These are phyloP conservation scores for Danio rerio DNA, from an alignment of 2,113 vertebrate genomes.

Conservation along the genomic window DNA sequence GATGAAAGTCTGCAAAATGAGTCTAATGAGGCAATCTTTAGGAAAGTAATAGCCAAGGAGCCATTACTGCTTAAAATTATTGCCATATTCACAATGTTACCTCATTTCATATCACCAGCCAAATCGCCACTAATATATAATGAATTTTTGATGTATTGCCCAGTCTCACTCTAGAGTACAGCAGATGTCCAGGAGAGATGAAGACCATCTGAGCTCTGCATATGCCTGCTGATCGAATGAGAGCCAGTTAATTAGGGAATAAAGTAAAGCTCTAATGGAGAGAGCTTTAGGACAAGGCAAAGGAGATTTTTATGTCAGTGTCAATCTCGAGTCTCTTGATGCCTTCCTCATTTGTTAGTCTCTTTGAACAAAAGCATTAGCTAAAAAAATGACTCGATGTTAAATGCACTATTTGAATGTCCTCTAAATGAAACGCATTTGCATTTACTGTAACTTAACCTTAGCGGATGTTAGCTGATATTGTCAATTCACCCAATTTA, in stretches of 20 bases:
- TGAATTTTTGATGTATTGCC: neutral
- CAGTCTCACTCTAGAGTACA: neutral
- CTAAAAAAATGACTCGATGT: too few species aligned
- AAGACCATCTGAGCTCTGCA: neutral
- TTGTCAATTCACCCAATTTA: neutral
- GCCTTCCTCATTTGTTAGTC: too few species aligned
- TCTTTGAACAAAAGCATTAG: too few species aligned
- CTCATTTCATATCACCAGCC: neutral
- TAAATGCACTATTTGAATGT: neutral
- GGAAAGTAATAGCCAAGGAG: neutral
- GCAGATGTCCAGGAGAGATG: neutral
- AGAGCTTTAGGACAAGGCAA: neutral
- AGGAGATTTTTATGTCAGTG: neutral
- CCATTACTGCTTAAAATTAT: neutral
- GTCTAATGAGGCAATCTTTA: neutral
- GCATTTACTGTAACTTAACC: neutral
- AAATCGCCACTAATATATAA: neutral
- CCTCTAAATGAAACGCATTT: neutral
- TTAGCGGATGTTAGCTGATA: too few species aligned
- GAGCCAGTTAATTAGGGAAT: neutral
- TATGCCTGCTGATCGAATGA: slow-evolving; percentile 10
- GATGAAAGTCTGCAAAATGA: neutral
- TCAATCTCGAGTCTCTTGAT: too few species aligned
- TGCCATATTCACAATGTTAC: neutral
- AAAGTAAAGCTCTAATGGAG: neutral